These are phyloP conservation scores for Apomyelois bistriatella DNA, from an alignment of 2,888 invertebrate genomes.

Conservation along the genomic window DNA sequence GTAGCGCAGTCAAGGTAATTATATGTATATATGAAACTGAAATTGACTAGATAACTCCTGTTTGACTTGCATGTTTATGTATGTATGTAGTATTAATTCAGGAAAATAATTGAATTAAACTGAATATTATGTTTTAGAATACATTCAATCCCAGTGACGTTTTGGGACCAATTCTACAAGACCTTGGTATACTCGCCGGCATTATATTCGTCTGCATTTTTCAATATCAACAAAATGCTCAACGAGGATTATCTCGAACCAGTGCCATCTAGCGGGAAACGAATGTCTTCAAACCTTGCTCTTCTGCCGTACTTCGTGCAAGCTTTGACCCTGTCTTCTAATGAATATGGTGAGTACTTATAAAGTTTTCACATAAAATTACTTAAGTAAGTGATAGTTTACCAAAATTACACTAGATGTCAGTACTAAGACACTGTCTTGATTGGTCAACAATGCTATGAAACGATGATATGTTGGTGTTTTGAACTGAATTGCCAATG, in stretches of 20 bases:
- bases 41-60: background rate
- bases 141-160: conserved; percentile 48
- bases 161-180: conserved; percentile 65
- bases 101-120: background rate
- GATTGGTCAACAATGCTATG: too few species aligned
- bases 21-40: too few species aligned
- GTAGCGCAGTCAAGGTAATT: conserved; percentile 39
- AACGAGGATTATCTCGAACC: conserved; percentile 36
- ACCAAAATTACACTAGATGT: too few species aligned
- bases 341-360: conserved; percentile 38
- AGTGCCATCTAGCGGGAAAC: conserved; percentile 44
- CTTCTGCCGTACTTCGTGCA: conserved; percentile 59
- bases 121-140: conserved; percentile 36
- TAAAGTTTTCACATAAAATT: too few species aligned
- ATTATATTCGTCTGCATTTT: conserved; percentile 48
- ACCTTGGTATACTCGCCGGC: conserved; percentile 50
- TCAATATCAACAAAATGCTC: conserved; percentile 30
- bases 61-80: background rate
- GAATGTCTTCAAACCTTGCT: conserved; percentile 53
- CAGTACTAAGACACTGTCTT: too few species aligned
- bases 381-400: too few species aligned
- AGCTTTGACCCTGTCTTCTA: conserved; percentile 45
- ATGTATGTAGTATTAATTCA: background rate
- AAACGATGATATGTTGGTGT: too few species aligned
- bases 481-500: too few species aligned